Evolutionary conservation across 1,140 invertebrate genomes (phyloP).

Genomic region (Ooceraea biroi): DNA sequence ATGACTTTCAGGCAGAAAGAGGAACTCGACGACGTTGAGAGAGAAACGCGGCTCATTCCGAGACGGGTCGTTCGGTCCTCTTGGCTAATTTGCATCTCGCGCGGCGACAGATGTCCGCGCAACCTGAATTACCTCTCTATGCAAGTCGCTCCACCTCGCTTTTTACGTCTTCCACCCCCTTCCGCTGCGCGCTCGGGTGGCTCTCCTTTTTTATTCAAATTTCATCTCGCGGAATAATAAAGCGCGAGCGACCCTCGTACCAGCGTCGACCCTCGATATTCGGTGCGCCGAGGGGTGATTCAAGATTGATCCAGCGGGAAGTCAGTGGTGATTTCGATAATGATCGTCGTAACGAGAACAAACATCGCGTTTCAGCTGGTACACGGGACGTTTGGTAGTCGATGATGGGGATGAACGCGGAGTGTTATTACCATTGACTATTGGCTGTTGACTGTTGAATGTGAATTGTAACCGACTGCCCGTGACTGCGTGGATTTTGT

Average conservation of each 20-base stretch:
- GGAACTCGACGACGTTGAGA: not conserved
- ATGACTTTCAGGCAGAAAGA: constrained; percentile 1
- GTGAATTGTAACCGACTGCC: not conserved
- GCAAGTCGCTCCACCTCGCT: not conserved
- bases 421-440: not conserved
- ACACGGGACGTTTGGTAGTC: not conserved
- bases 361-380: not conserved
- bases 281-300: not conserved
- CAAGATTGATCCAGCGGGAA: constrained; percentile 5
- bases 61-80: constrained; percentile 41
- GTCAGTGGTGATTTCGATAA: constrained; percentile 40
- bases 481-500: not conserved
- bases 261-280: constrained; percentile 15
- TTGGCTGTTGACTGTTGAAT: not conserved
- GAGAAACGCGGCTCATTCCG: constrained; percentile 11
- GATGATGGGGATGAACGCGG: not conserved
- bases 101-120: constrained; percentile 70
- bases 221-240: constrained; percentile 68
- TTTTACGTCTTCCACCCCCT: constrained; percentile 22
- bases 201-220: constrained; percentile 73
- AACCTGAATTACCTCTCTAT: constrained; percentile 48
- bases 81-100: constrained; percentile 73
- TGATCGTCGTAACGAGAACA: constrained; percentile 6
- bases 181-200: not conserved
- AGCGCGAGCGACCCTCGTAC: constrained; percentile 8